Evolutionary conservation across 2,113 vertebrate species (phyloP), one percentile per base, ranked within the genome.

Genomic region (Callipepla squamata): DNA sequence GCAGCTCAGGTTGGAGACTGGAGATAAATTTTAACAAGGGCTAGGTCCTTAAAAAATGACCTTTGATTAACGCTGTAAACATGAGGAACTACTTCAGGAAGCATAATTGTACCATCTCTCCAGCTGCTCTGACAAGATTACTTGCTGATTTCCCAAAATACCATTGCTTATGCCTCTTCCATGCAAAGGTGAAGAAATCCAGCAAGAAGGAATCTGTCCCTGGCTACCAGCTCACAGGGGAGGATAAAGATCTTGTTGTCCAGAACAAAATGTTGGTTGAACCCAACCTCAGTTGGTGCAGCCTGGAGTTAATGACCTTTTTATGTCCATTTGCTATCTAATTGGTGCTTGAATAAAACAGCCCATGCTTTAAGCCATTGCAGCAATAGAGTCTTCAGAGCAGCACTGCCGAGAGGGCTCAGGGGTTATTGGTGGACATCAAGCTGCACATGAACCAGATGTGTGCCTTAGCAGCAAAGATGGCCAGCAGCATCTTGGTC

Each of bases 41-140:
- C 26, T 78, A 77, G 22, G 18, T 90, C 50, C 87, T 94, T 80
- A 63, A 57, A 86, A 63, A 87, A 57, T 90, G 68, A 78, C 81
- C 87, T 91, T 93, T 80, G 79, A 85, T 94, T 93, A 89, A 85
- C 72, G 57, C 63, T 87, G 55, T 89, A 89, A 92, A 82, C 57
- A 89, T 1, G 7, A 91, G 28, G 73, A 93, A 69, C 44, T 32
- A 80, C 75, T 89, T 85, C 42, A 78, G 85, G 65, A 80, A 70
- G 51, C 42, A 23, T 91, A 80, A 91, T 91, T 89, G 73, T 95
- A 26, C 57, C 65, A 61, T 73, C 55, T 92, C 38, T 89, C 51
- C 20, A 59, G 57, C 42, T 87, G n/a, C 63, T 90, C 59, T 47
- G 44, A 30, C 47, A 87, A 87, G 87, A 87, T 47, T 38, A 47